phyloP scores from a whole-genome alignment of 2,113 vertebrate species.

The Dasyprocta punctata region DNA sequence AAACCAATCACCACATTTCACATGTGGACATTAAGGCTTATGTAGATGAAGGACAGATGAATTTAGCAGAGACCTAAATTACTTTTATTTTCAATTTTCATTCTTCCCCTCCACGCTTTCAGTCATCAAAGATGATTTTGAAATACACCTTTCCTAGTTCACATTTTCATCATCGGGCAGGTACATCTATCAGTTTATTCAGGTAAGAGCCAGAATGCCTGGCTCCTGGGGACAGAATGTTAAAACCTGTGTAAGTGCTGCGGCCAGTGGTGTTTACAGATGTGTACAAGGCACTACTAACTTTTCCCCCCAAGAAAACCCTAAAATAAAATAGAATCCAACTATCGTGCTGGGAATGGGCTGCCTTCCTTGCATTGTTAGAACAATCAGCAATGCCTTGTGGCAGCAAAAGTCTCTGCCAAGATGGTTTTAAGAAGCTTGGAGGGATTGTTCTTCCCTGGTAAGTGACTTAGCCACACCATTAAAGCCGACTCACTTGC shows the following conservation, averaged over 20 bases:
- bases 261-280: background rate
- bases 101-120: background rate
- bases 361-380: background rate
- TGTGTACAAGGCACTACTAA: background rate
- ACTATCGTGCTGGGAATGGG: background rate
- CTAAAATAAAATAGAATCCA: constrained; percentile 30
- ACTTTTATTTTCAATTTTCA: constrained; percentile 10
- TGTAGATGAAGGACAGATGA: background rate
- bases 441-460: background rate
- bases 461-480: background rate
- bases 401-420: constrained; percentile 9
- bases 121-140: background rate
- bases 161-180: background rate
- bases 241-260: background rate
- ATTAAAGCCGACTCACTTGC: constrained; percentile 6
- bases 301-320: background rate
- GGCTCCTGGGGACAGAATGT: background rate
- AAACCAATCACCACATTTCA: background rate
- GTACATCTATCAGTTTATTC: background rate
- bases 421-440: background rate
- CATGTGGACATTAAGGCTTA: background rate
- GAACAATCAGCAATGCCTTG: background rate
- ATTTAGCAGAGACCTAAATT: background rate
- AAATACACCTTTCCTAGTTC: background rate
- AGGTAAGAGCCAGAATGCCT: background rate